Percentiles rank a stretch among this genome's conserved stretches.
These are phyloP conservation scores for Philotrypesis tridentata DNA, from an alignment of 1,140 invertebrate species.

Conservation along the genomic window DNA sequence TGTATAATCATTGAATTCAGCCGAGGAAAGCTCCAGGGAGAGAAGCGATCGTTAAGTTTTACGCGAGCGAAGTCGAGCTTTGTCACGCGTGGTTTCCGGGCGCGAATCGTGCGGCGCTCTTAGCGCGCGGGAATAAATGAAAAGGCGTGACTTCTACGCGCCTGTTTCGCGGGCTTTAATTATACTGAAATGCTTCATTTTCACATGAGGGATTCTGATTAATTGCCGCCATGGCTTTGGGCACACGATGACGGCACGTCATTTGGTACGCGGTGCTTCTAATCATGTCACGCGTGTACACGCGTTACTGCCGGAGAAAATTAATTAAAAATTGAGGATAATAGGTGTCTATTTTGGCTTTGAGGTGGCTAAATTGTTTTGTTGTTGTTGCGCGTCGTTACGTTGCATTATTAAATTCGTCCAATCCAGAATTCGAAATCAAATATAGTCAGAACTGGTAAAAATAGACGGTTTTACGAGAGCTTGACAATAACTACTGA, in stretches of 20 bases:
- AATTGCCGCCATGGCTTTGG: background rate
- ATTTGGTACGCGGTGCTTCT: background rate
- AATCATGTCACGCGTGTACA: background rate
- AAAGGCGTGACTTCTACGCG: background rate
- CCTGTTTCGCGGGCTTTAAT: background rate
- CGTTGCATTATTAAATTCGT: too few relatives aligned
- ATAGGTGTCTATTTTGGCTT: background rate
- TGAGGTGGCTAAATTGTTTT: background rate
- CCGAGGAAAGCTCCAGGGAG: background rate
- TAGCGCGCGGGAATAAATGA: background rate
- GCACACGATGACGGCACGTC: background rate
- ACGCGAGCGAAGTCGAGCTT: background rate
- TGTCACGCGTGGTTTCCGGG: background rate
- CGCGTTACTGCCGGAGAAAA: background rate
- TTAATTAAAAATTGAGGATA: background rate
- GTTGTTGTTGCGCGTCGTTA: too few relatives aligned
- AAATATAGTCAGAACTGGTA: too few relatives aligned
- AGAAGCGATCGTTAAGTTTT: constrained; percentile 8
- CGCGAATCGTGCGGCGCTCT: background rate
- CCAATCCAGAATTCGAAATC: too few relatives aligned
- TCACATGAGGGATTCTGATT: background rate
- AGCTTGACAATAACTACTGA: too few relatives aligned
- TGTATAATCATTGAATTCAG: constrained; percentile 37
- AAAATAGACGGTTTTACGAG: too few relatives aligned
- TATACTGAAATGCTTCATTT: background rate